A percentile compares a stretch with the other conserved stretches of the same genome.
Evolutionary conservation across 1,140 invertebrate genomes (phyloP).

Genomic region (Hetaerina americana): DNA sequence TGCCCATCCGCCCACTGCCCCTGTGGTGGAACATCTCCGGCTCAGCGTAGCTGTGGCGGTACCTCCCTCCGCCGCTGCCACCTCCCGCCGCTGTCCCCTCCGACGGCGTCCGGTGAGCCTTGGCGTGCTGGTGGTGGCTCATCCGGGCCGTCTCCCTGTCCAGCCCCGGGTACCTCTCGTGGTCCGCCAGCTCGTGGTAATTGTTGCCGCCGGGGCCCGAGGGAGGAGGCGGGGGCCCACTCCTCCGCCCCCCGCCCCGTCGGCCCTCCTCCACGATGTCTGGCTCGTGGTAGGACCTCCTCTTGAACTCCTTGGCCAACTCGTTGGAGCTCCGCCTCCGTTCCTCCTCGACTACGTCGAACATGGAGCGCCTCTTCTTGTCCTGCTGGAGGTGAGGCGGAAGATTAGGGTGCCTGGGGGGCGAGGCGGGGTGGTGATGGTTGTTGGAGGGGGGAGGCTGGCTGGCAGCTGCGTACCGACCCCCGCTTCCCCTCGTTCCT

Average conservation of each 20-base stretch:
- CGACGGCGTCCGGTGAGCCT: neutral
- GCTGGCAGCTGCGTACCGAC: neutral
- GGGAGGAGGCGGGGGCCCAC: neutral
- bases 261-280: neutral
- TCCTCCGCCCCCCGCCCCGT: neutral
- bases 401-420: neutral
- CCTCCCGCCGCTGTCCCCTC: neutral
- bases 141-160: conserved; percentile 39
- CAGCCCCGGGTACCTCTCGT: conserved; percentile 38
- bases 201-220: neutral
- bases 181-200: conserved; percentile 39
- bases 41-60: conserved; percentile 40
- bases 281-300: conserved; percentile 27
- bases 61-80: no score
- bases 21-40: conserved; percentile 15
- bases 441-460: neutral
- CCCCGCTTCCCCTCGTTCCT: no score
- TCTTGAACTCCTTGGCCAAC: conserved; percentile 31
- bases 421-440: neutral
- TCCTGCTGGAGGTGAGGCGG: conserved; percentile 5
- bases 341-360: conserved; percentile 29
- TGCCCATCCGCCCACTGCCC: neutral
- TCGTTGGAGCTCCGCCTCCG: conserved; percentile 28
- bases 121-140: conserved; percentile 7
- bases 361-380: conserved; percentile 27